phyloP scores from a whole-genome alignment of 1,140 invertebrate species.

The Drosophila mojavensis region DNA sequence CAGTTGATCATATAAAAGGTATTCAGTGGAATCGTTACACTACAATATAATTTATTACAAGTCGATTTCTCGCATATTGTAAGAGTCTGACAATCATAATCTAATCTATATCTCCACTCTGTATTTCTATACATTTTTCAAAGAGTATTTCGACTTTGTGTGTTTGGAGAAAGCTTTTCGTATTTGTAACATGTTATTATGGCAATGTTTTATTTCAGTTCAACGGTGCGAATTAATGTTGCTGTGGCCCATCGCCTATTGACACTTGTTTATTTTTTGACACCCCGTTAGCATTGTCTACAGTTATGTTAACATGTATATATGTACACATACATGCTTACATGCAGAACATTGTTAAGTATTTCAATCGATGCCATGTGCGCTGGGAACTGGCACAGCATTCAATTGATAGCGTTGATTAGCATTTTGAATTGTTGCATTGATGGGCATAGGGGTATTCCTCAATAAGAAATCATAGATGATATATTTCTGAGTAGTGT shows the following conservation, averaged over 20 bases:
- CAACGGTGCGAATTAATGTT: constrained; percentile 43
- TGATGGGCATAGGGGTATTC: constrained; percentile 17
- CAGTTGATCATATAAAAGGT: too few relatives aligned
- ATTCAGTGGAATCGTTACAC: too few relatives aligned
- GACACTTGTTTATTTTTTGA: constrained; percentile 78
- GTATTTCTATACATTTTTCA: neutral
- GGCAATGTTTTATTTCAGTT: constrained; percentile 55
- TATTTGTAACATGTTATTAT: constrained; percentile 49
- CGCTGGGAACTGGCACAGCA: constrained; percentile 17
- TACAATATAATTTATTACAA: too few relatives aligned
- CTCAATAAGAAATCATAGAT: neutral
- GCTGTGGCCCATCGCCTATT: constrained; percentile 64
- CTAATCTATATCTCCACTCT: too few relatives aligned
- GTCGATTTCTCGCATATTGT: too few relatives aligned
- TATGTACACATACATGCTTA: neutral
- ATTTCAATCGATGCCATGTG: neutral
- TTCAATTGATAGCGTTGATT: constrained; percentile 34
- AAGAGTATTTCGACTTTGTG: neutral
- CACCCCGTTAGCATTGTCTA: constrained; percentile 54
- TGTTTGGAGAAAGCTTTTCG: neutral
- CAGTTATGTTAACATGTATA: constrained; percentile 18
- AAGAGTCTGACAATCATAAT: too few relatives aligned
- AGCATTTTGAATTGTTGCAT: constrained; percentile 42
- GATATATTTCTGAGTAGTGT: neutral
- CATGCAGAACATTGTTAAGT: neutral